phyloP scores from a whole-genome alignment of 2,888 invertebrate species.

The Oligia strigilis region DNA sequence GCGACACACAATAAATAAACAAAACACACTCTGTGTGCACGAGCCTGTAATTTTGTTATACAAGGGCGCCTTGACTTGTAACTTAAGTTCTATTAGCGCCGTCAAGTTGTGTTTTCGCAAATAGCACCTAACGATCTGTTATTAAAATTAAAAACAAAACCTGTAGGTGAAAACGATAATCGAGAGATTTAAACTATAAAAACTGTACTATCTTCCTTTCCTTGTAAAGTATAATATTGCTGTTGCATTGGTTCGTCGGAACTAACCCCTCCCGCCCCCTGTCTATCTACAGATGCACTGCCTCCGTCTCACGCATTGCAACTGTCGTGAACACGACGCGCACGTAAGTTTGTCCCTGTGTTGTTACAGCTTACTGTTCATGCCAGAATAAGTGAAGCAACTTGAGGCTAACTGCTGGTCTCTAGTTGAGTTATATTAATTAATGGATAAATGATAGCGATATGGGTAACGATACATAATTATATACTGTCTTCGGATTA shows the following conservation, averaged over 20 bases:
- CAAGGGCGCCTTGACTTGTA: neutral
- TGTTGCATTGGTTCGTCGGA: conserved; percentile 41
- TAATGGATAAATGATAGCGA: neutral
- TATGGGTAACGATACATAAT: neutral
- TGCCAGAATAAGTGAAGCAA: conserved; percentile 1
- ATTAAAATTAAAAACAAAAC: neutral
- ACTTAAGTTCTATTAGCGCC: neutral
- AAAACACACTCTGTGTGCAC: neutral
- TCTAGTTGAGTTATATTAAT: neutral
- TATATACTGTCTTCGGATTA: too few relatives aligned
- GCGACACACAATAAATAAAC: conserved; percentile 19
- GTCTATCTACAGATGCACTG: conserved; percentile 82
- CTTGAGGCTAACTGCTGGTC: neutral
- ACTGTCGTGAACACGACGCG: conserved; percentile 80
- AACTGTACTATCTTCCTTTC: neutral
- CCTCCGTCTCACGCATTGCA: conserved; percentile 81
- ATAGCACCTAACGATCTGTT: neutral
- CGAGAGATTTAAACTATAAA: neutral
- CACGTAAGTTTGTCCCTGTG: conserved; percentile 79
- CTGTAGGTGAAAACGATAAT: neutral
- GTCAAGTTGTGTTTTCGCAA: neutral
- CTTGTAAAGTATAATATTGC: neutral
- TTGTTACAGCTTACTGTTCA: conserved; percentile 17
- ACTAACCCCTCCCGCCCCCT: conserved; percentile 65
- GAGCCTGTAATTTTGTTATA: neutral